A percentile compares a stretch with the other conserved stretches of the same genome.
Conservation (phyloP, 2,113 vertebrate species). For the Notechis scutatus region DNA sequence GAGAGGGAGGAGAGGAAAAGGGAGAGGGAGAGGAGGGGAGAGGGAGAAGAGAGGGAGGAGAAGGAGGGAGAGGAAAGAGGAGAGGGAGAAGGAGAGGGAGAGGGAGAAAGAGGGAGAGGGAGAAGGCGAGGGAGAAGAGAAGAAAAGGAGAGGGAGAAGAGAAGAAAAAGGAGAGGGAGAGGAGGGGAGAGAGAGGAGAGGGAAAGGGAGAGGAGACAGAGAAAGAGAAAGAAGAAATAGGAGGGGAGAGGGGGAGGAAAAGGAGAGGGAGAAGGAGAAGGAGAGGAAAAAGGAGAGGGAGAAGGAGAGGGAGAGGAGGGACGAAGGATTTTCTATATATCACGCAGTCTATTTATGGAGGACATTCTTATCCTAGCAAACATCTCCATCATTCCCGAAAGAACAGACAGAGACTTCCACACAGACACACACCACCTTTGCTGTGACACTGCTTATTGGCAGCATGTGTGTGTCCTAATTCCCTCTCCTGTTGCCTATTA, state of each 20-base stretch:
- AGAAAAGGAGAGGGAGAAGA: too few species aligned
- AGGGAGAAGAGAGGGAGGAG: background rate
- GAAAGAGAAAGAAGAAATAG: too few species aligned
- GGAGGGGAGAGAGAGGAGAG: background rate
- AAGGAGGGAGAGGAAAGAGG: background rate
- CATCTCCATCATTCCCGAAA: background rate
- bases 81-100: background rate
- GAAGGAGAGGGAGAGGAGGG: background rate
- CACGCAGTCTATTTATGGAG: background rate
- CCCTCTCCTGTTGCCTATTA: background rate
- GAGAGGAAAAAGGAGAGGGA: too few species aligned
- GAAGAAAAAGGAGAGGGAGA: background rate
- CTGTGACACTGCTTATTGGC: background rate
- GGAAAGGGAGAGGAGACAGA: too few species aligned
- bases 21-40: too few species aligned
- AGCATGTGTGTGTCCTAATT: background rate
- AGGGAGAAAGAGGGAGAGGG: too few species aligned
- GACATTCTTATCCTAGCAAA: background rate
- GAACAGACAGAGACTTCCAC: background rate
- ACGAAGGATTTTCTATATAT: too few species aligned
- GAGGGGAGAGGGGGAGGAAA: too few species aligned
- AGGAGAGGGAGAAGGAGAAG: too few species aligned
- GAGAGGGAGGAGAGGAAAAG: accelerated
- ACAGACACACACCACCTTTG: background rate
- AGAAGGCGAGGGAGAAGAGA: background rate